phyloP scores from a whole-genome alignment of 1,140 invertebrate species.

The Euwallacea similis region DNA sequence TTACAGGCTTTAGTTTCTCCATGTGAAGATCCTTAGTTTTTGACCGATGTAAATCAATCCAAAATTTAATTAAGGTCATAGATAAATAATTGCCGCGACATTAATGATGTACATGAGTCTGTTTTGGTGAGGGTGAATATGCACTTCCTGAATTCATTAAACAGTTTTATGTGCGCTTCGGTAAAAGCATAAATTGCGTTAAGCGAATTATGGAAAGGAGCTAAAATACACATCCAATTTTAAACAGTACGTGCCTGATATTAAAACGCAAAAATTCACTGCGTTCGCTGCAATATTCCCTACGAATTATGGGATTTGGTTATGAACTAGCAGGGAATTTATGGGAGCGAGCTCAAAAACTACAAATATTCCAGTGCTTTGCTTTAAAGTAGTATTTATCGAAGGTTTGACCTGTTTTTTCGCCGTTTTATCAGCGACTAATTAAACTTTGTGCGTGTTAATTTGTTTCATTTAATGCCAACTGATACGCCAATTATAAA shows the following conservation, averaged over 20 bases:
- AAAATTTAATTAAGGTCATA: conserved; percentile 8
- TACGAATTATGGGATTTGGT: neutral
- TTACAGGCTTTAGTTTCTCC: neutral
- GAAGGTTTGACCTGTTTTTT: too few relatives aligned
- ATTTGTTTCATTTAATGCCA: too few relatives aligned
- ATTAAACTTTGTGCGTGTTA: too few relatives aligned
- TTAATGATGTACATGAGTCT: too few relatives aligned
- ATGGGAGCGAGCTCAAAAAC: neutral
- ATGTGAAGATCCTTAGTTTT: neutral
- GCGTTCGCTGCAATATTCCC: conserved; percentile 3
- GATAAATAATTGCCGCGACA: too few relatives aligned
- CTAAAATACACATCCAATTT: conserved; percentile 27
- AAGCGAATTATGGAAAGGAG: conserved; percentile 32
- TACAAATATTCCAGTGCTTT: neutral
- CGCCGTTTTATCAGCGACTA: too few relatives aligned
- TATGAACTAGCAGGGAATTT: conserved; percentile 2
- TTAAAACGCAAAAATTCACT: conserved; percentile 21
- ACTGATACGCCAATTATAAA: neutral
- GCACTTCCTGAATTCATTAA: conserved; percentile 24
- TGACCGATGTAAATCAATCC: conserved; percentile 1
- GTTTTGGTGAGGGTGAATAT: too few relatives aligned
- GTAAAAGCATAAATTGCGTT: conserved; percentile 24
- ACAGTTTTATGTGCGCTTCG: conserved; percentile 25
- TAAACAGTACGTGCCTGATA: conserved; percentile 14
- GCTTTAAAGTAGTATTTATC: too few relatives aligned